Percentiles rank a stretch among this genome's conserved stretches.
These are phyloP conservation scores for Nasonia longicornis DNA, from an alignment of 1,140 invertebrate species.

Conservation along the genomic window DNA sequence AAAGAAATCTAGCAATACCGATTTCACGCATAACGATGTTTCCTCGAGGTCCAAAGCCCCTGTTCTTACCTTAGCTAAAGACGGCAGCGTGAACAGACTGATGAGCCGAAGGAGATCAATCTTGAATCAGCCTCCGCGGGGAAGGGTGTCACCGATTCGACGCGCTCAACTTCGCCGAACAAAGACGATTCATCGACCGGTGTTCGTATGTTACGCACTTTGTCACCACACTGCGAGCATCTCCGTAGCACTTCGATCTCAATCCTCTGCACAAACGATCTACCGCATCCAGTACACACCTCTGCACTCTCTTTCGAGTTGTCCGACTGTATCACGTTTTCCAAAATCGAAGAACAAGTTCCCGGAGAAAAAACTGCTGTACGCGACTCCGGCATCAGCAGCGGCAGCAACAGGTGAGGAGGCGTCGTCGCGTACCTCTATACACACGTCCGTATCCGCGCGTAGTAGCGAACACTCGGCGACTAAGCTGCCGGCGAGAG, in stretches of 20 bases:
- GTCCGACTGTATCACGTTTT: too few relatives aligned
- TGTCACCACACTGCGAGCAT: too few relatives aligned
- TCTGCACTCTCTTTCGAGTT: too few relatives aligned
- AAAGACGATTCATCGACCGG: background rate
- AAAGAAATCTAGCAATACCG: too few relatives aligned
- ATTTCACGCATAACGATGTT: background rate
- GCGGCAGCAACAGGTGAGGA: conserved; percentile 53
- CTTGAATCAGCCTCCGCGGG: background rate
- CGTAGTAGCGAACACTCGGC: conserved; percentile 53
- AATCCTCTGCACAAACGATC: too few relatives aligned
- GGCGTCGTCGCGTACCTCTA: conserved; percentile 21
- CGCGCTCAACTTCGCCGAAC: background rate
- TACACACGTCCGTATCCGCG: conserved; percentile 52
- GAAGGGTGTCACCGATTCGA: background rate
- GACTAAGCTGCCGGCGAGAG: conserved; percentile 2
- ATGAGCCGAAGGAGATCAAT: conserved; percentile 16
- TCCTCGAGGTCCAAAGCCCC: too few relatives aligned
- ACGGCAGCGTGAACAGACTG: conserved; percentile 58
- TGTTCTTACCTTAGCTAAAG: conserved; percentile 60
- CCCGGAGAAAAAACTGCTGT: background rate
- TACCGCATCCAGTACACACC: too few relatives aligned
- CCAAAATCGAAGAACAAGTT: too few relatives aligned
- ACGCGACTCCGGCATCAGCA: background rate
- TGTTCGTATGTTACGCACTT: too few relatives aligned
- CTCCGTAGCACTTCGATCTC: too few relatives aligned